These are phyloP conservation scores for Rhagonycha lutea DNA, from an alignment of 2,888 invertebrate genomes.

Conservation along the genomic window DNA sequence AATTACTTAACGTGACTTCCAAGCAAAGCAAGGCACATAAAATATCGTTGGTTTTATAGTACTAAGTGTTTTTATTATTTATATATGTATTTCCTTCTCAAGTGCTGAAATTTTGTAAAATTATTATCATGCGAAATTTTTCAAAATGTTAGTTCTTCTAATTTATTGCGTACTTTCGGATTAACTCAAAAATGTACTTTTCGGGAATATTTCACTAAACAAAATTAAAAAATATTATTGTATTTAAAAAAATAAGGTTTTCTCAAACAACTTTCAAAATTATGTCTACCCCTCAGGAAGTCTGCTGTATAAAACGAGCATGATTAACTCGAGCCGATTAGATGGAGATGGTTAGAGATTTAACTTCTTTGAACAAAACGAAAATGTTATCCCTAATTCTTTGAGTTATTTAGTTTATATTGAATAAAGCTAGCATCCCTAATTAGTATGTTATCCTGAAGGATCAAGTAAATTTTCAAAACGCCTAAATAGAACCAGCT, in stretches of 20 bases:
- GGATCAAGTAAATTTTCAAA: not conserved
- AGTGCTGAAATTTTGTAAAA: not conserved
- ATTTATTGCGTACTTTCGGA: not conserved
- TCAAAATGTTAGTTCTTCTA: not conserved
- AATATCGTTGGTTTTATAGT: not conserved
- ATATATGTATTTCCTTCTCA: not conserved
- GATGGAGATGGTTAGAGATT: no score
- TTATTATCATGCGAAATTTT: not conserved
- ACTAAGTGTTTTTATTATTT: not conserved
- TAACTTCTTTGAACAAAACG: not conserved
- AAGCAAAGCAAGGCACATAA: not conserved
- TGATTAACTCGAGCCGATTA: not conserved
- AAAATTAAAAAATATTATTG: not conserved
- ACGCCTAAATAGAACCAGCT: not conserved
- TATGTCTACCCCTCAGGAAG: not conserved
- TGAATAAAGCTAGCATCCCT: not conserved
- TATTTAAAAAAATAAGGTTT: not conserved
- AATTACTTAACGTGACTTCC: not conserved
- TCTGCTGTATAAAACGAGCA: not conserved
- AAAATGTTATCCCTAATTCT: not conserved
- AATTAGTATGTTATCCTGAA: not conserved
- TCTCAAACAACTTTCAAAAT: not conserved
- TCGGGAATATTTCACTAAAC: not conserved
- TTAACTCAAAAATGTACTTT: not conserved
- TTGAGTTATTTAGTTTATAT: not conserved